phyloP scores from a whole-genome alignment of 2,888 invertebrate species.

The Dione juno region DNA sequence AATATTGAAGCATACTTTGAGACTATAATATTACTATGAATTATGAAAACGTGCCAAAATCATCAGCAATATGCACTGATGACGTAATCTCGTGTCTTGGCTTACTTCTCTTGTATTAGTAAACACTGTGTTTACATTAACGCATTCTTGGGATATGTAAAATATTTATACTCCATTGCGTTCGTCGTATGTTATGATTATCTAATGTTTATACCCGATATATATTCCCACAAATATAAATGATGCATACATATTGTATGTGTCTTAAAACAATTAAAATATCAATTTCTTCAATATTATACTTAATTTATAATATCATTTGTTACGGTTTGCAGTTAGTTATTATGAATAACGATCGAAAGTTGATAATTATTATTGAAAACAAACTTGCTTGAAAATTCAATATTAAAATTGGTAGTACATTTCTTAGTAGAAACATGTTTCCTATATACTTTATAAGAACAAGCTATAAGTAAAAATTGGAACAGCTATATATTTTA shows the following conservation, averaged over 20 bases:
- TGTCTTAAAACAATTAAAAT: neutral
- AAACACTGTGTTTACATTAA: conserved; percentile 23
- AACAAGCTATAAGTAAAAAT: neutral
- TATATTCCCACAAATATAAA: neutral
- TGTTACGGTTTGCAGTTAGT: neutral
- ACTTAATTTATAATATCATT: neutral
- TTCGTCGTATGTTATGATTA: neutral
- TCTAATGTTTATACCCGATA: neutral
- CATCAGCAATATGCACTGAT: conserved; percentile 2
- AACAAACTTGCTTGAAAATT: neutral
- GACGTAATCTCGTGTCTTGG: conserved; percentile 16
- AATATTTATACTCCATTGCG: neutral
- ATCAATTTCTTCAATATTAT: no score
- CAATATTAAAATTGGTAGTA: neutral
- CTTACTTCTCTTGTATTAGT: conserved; percentile 1
- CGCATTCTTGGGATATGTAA: conserved; percentile 1
- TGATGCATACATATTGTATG: neutral
- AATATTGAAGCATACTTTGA: neutral
- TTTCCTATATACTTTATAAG: neutral
- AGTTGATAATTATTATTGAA: neutral
- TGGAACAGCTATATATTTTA: no score
- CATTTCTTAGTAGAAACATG: neutral
- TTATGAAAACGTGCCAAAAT: conserved; percentile 18
- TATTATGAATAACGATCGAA: neutral
- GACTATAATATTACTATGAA: neutral